Evolutionary conservation across 2,888 invertebrate genomes (phyloP), one percentile per base, ranked within the genome.

Genomic region (Gnatocerus cornutus): DNA sequence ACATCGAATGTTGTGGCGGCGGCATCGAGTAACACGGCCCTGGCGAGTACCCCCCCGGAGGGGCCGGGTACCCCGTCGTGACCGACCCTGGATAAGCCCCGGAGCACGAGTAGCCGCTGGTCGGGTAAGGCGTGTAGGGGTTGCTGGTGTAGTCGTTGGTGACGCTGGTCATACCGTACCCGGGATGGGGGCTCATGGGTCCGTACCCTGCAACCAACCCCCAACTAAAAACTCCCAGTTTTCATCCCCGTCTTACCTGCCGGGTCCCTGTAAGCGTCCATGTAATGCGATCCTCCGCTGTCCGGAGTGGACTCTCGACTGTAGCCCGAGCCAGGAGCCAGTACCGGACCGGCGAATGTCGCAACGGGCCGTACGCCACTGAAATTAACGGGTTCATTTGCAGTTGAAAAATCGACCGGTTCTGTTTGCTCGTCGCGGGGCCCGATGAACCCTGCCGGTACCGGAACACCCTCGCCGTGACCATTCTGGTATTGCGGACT

Each of bases 271-370:
- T 95, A 95, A 72, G 93, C 92, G 84, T 95, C 95, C 86, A 95
- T 90, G 84, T 95, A 95, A 86, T 95, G 95, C 63, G 94, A 94
- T 69, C 94, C 94, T 56, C 94, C 94, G 81, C 94, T 94, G 84
- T 95, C 95, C 2, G 95, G 95, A 58, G 95, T 95, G 72, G 95
- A 95, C 86, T 95, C 95, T 79, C 95, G 90, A 86, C 94, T 95
- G 84, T 95, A 95, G 8, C 86, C 85, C 82, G 90, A 90, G 65
- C 92, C 89, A 88, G 85, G 91, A 74, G 74, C 83, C 71, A 73
- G 81, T 76, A 72, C 82, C 73, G 74, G 81, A 9, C 73, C 72
- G 64, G 83, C 82, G 69, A 84, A 82, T n/a, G 82, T 79, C 46
- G 83, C 82, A 71, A 88, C 87, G 46, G 88, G 87, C 83, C 88